These are phyloP conservation scores for zebrafish (Danio rerio) DNA, from an alignment of 2,113 vertebrate genomes.

Conservation along the genomic window GRCz12tu NC_133179.1:17527501-17528000, in stretches of 20 bases:
- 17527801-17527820: constrained; percentile 52
- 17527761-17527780: constrained; percentile 37
- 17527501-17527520: constrained; percentile 79
- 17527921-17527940: constrained; percentile 51
- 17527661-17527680: constrained; percentile 55
- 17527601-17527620: constrained; percentile 78
- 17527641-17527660: constrained; percentile 79
- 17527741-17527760: constrained; percentile 54
- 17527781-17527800: constrained; percentile 45
- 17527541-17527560: constrained; percentile 84
- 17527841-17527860: constrained; percentile 48
- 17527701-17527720: constrained; percentile 39
- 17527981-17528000: background rate
- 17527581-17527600: constrained; percentile 59
- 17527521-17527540: constrained; percentile 82
- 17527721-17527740: constrained; percentile 38
- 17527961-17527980: constrained; percentile 36
- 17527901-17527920: constrained; percentile 37
- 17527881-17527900: constrained; percentile 55
- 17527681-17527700: background rate
- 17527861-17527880: constrained; percentile 48
- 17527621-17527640: constrained; percentile 83
- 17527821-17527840: constrained; percentile 41
- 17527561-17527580: constrained; percentile 78
- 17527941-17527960: constrained; percentile 50